Evolutionary conservation across 2,797 vertebrate genomes (phyloP), one percentile per base, ranked within the genome.

Genomic region (Peromyscus nudipes): DNA sequence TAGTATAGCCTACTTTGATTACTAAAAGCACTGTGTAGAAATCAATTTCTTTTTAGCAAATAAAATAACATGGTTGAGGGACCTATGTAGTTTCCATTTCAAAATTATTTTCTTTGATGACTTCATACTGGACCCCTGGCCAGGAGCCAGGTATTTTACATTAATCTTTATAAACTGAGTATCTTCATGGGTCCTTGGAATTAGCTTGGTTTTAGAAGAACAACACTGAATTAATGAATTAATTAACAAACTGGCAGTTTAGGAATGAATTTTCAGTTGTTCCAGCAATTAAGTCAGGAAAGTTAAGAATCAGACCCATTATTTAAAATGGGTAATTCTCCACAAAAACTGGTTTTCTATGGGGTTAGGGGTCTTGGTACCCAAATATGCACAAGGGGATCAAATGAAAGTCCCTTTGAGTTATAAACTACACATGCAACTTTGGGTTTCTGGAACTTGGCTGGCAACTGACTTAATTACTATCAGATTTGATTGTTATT

Each of bases 401-500:
- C 46, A 86, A 69, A n/a, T n/a, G 3, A 52, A n/a, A 25, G 64
- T 52, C 7, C 31, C 64, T 69, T 52, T 69, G 13, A 16, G 31
- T 86, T 86, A 52, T 86, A 69, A 49, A 69, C 46, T 25, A 34
- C 21, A 65, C 17, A 9, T 2, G 46, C 12, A 37, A 10, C 37
- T 67, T 11, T 67, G 29, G 19, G 37, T 90, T 14, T 62, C 46
- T 81, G 25, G 19, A 65, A n/a, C 11, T 37, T 86, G 31, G 69
- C 27, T 88, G 4, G 73, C 27, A 85, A 40, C 52, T 93, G 11
- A 49, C n/a, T 90, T 79, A 91, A 92, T 92, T 96, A 25, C 49
- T 80, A 7, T 80, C 14, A 34, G 46, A 57, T 91, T 90, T 91
- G n/a, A 69, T 57, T 90, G 37, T n/a, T 64, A 27, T 82, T 60